Evolutionary conservation across 2,888 invertebrate genomes (phyloP), one percentile per base, ranked within the genome.

Genomic region (Yponomeuta sedellus): DNA sequence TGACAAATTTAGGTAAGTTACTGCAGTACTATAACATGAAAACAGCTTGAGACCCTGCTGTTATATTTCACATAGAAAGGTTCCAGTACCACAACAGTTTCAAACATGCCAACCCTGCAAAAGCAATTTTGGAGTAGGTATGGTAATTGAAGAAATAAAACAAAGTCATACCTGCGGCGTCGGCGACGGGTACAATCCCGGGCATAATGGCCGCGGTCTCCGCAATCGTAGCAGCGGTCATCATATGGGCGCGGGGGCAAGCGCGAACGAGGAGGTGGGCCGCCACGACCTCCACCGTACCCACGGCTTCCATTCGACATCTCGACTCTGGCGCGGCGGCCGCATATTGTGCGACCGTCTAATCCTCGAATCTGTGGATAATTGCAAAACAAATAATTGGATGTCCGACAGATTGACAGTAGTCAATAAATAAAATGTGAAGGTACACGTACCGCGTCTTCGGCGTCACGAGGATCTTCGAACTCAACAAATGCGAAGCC

Each of bases 401-500:
- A 34, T 34, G 34, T 8, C 34, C 8, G 10, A 34, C 34, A 1
- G 34, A 34, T 34, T 8, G 34, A 34, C 34, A 34, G 5, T n/a
- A n/a, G n/a, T n/a, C n/a, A n/a, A 34, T 34, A 8, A 8, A 3
- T 34, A 34, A 34, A 34, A 34, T 10, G 34, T n/a, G 34, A 34
- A 34, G 34, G 8, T 8, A 34, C 34, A 34, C 34, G 34, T 69
- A 97, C 97, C 34, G 98, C 97, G 86, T 98, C 97, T 77, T 97
- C 97, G 11, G 98, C 98, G 85, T 98, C 98, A 70, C 97, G 92
- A 8, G 96, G 94, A 85, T 98, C 98, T 88, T 98, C 97, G 82
- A 96, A 98, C 82, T 98, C 97, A 1, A 98, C 97, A 86, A 98
- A 98, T 10, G 97, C 98, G 86, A 98, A 98, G 66, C 98, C 98